A percentile compares a stretch with the other conserved stretches of the same genome.
Evolutionary conservation across 2,113 vertebrate species (phyloP).

Genomic region (Mesembrinibis cayennensis): DNA sequence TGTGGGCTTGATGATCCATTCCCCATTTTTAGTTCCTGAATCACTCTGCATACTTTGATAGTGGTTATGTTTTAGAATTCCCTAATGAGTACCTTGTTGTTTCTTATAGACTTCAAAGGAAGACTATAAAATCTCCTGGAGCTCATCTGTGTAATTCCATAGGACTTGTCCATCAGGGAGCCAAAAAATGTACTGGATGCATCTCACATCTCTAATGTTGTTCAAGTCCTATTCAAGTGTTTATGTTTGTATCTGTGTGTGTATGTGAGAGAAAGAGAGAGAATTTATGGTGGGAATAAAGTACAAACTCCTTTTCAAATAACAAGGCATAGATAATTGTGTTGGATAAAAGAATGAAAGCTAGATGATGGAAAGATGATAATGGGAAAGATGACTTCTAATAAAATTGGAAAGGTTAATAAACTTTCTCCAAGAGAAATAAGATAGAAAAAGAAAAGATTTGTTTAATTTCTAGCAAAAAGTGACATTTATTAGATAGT

Average conservation of each 20-base stretch:
- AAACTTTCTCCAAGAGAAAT: neutral
- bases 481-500: neutral
- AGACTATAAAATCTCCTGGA: neutral
- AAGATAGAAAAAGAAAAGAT: neutral
- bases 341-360: neutral
- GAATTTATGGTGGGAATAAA: neutral
- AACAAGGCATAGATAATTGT: neutral
- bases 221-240: accelerated
- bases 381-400: neutral
- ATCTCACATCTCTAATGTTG: neutral
- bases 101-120: neutral
- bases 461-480: neutral
- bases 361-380: neutral
- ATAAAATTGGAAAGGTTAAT: neutral
- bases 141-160: neutral
- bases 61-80: neutral
- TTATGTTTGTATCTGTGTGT: neutral
- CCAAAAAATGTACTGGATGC: neutral
- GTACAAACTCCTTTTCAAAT: neutral
- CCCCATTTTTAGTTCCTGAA: neutral
- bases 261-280: neutral
- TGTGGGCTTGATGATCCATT: neutral
- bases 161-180: neutral
- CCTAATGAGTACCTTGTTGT: neutral
- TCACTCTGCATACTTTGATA: neutral